phyloP scores from a whole-genome alignment of 2,888 invertebrate species.

The Pollenia angustigena region DNA sequence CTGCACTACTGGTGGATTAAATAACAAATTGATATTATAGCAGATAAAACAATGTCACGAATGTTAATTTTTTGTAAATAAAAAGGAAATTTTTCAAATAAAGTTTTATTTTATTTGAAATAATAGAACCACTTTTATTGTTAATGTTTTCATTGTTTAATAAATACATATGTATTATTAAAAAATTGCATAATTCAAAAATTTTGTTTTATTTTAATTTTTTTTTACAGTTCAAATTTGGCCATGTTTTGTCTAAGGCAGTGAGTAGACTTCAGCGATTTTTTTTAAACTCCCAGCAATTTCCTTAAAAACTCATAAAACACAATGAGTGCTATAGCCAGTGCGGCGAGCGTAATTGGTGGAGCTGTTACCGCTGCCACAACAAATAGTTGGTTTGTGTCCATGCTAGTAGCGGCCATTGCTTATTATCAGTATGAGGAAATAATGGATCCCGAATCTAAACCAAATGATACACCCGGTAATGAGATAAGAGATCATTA shows the following conservation, averaged over 20 bases:
- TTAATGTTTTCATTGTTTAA: neutral
- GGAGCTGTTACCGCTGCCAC: constrained; percentile 89
- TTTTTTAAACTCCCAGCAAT: neutral
- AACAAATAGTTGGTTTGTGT: constrained; percentile 92
- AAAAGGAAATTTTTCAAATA: neutral
- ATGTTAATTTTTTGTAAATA: constrained; percentile 20
- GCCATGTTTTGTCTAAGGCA: constrained; percentile 43
- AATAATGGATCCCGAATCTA: constrained; percentile 92
- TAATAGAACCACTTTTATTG: neutral
- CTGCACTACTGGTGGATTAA: no score
- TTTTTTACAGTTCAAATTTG: constrained; percentile 39
- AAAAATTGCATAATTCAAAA: constrained; percentile 3
- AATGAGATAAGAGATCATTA: constrained; percentile 88
- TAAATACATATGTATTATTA: neutral
- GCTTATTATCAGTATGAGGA: constrained; percentile 95
- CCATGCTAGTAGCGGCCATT: constrained; percentile 92
- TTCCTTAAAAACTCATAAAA: neutral
- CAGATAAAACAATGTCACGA: neutral
- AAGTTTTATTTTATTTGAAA: neutral
- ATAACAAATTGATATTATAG: neutral
- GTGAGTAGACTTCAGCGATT: constrained; percentile 12
- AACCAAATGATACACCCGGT: constrained; percentile 89
- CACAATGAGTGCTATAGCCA: constrained; percentile 88
- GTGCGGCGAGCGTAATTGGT: constrained; percentile 87
- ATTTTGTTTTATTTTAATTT: neutral